Percentiles rank a stretch among this genome's conserved stretches.
These are phyloP conservation scores for Cephalopachus bancanus DNA, from an alignment of 2,797 vertebrate species.

Conservation along the genomic window DNA sequence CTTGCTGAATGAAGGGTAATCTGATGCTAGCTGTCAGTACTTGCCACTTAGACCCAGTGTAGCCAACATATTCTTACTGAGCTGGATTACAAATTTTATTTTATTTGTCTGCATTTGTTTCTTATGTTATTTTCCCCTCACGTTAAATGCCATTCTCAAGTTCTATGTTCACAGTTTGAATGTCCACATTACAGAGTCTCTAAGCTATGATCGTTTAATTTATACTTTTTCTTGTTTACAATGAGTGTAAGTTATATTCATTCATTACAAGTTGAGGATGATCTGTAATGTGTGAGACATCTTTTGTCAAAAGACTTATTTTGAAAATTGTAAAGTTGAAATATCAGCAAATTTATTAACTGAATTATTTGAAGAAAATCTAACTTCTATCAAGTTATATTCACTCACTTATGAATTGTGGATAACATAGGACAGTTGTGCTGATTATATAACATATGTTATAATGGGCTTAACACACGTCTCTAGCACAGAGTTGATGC, in stretches of 20 bases:
- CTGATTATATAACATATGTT: background rate
- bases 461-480: background rate
- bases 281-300: background rate
- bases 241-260: too few species aligned
- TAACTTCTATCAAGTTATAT: background rate
- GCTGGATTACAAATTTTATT: background rate
- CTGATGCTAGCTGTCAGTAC: background rate
- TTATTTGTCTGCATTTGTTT: background rate
- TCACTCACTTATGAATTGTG: background rate
- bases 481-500: background rate
- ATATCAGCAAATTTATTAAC: background rate
- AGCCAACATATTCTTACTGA: background rate
- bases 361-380: background rate
- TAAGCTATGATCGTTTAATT: background rate
- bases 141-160: background rate
- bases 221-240: background rate
- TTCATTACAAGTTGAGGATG: background rate
- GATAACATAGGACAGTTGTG: background rate
- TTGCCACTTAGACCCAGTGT: background rate
- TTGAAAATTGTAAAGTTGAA: background rate
- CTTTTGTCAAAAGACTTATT: background rate
- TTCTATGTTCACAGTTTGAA: background rate
- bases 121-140: background rate
- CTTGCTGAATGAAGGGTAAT: background rate
- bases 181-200: background rate